These are phyloP conservation scores for Ephialtes manifestator DNA, from an alignment of 2,888 invertebrate genomes.

Conservation along the genomic window DNA sequence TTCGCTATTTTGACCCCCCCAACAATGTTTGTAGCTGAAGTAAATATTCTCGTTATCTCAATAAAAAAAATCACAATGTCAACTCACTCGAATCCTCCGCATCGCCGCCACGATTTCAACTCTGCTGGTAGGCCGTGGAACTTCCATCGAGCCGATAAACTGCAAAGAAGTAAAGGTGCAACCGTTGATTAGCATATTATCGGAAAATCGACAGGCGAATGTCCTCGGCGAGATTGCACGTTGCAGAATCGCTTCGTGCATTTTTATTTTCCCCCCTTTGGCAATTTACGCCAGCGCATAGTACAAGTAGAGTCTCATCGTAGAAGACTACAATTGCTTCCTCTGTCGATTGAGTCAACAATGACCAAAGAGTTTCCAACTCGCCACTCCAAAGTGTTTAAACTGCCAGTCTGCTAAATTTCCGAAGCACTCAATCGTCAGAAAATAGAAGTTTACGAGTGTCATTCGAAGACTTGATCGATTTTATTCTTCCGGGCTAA, in stretches of 20 bases:
- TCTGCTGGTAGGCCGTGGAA: constrained; percentile 97
- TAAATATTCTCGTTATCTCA: not conserved
- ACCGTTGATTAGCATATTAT: constrained; percentile 40
- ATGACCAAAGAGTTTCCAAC: not conserved
- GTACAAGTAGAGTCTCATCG: not conserved
- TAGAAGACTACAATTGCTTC: not conserved
- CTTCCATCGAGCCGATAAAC: constrained; percentile 99
- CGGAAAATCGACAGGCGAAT: constrained; percentile 30
- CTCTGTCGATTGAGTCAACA: constrained; percentile 45
- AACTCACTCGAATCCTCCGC: constrained; percentile 98
- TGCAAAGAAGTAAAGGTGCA: constrained; percentile 88
- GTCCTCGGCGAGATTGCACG: constrained; percentile 66
- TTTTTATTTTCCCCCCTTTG: constrained; percentile 51
- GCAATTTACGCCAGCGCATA: constrained; percentile 12
- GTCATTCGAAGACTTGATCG: constrained; percentile 31
- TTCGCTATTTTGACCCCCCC: too few species aligned
- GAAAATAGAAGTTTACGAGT: constrained; percentile 46
- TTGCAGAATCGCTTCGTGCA: constrained; percentile 57
- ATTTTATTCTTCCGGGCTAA: constrained; percentile 49
- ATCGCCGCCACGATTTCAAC: constrained; percentile 99
- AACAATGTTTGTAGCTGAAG: too few species aligned
- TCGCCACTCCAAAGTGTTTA: constrained; percentile 11
- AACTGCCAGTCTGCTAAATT: not conserved
- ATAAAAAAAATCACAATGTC: not conserved
- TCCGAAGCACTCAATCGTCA: constrained; percentile 24